Base-by-base conservation (phyloP, 2,113 vertebrate species). In the Rutilus rutilus region DNA sequence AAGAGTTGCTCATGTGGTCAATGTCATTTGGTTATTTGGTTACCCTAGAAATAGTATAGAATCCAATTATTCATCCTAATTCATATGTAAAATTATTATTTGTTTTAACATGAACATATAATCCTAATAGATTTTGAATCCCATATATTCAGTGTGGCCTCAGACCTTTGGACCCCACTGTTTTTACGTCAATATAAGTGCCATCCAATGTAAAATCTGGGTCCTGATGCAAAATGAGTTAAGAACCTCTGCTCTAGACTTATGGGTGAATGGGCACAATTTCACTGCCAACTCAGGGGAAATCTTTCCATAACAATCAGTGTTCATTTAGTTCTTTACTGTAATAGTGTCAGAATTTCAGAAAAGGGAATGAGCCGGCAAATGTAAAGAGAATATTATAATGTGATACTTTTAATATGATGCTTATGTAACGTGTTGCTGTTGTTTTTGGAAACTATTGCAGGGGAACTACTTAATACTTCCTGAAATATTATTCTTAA, bases 251-350 rank as follows among this genome's bases (percentile, higher is more conserved):
- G 71, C 23, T 74, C 12, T 42, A n/a, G 54, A n/a, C 27, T 47
- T 11, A 52, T 19, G 1, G 71, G 42, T 78, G 11, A 78, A 47
- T 25, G 4, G 76, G 77, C 89, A 90, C 75, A 84, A 87, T 85
- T 91, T 86, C 88, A 85, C 81, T 86, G 89, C 83, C 75, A 92
- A 93, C 94, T 95, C 94, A 93, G 93, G 93, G 92, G 91, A 87
- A 89, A 87, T 88, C 50, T 87, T 87, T 89, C 81, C 75, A 74
- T 83, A 86, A 74, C 86, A 89, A 82, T 87, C 87, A 67, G 84
- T 87, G 42, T 88, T 88, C 60, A 88, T 90, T 88, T 93, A 92
- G 87, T 90, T 92, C 89, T 71, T 87, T 64, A n/a, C n/a, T n/a
- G n/a, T n/a, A 86, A 81, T 1, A 86, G 75, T 87, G 88, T 81